These are phyloP conservation scores for Apodemia hepburni DNA, from an alignment of 2,888 invertebrate genomes.

Conservation along the genomic window DNA sequence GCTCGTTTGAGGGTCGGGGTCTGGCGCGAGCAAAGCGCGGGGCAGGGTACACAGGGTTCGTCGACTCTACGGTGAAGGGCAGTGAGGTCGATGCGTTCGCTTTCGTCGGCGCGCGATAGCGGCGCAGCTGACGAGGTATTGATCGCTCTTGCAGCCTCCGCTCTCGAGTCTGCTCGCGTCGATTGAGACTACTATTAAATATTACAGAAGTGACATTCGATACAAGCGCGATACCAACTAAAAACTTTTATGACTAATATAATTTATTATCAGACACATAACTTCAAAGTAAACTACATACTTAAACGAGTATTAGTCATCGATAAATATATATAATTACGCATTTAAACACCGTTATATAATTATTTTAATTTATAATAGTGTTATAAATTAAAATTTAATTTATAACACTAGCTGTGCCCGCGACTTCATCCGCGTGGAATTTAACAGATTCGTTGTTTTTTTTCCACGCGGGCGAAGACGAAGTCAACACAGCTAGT, in stretches of 20 bases:
- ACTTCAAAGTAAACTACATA: too few species aligned
- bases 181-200: conserved; percentile 29
- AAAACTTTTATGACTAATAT: neutral
- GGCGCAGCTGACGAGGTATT: conserved; percentile 58
- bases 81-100: conserved; percentile 73
- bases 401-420: too few species aligned
- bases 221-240: neutral
- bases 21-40: conserved; percentile 32
- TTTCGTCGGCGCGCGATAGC: conserved; percentile 58
- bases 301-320: too few species aligned
- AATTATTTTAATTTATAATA: too few species aligned
- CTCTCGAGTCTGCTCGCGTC: conserved; percentile 38
- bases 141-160: conserved; percentile 52
- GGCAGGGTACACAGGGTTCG: conserved; percentile 56
- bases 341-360: too few species aligned
- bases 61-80: conserved; percentile 74
- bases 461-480: too few species aligned
- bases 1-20: conserved; percentile 41
- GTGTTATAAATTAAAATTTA: too few species aligned
- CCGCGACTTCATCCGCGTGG: too few species aligned
- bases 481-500: too few species aligned
- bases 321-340: too few species aligned
- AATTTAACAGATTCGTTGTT: too few species aligned
- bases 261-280: too few species aligned
- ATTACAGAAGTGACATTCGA: conserved; percentile 23